Conservation (phyloP, 2,113 vertebrate genomes). For the Sylvia atricapilla region DNA sequence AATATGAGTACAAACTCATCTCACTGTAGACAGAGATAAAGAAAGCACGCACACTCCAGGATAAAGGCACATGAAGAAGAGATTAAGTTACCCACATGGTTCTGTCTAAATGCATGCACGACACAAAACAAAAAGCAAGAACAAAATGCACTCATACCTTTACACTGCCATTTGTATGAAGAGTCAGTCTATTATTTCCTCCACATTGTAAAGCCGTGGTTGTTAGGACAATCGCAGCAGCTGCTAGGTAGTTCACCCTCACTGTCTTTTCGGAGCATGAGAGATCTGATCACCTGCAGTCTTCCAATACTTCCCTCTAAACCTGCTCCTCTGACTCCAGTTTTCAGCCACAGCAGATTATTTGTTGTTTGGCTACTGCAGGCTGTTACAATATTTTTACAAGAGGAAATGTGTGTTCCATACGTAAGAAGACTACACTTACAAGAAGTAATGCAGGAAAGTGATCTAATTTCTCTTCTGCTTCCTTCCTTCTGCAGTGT, state of each 20-base stretch:
- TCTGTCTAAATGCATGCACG: background rate
- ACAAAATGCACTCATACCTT: background rate
- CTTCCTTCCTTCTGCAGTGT: constrained; percentile 53
- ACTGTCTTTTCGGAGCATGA: background rate
- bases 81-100: background rate
- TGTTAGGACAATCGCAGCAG: background rate
- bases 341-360: background rate
- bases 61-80: background rate
- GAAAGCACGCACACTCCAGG: background rate
- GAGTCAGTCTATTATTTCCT: background rate
- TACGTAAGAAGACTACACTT: constrained; percentile 5
- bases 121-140: background rate
- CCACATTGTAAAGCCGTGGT: background rate
- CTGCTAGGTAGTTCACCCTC: background rate
- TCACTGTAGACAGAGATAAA: background rate
- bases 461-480: constrained; percentile 49
- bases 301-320: background rate
- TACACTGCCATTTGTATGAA: background rate
- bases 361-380: background rate
- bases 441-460: constrained; percentile 48
- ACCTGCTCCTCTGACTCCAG: background rate
- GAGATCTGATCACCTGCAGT: background rate
- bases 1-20: background rate
- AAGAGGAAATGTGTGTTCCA: constrained; percentile 53
- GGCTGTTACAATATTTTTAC: constrained; percentile 4